These are phyloP conservation scores for Morelia viridis DNA, from an alignment of 2,797 vertebrate species.

Conservation along the genomic window DNA sequence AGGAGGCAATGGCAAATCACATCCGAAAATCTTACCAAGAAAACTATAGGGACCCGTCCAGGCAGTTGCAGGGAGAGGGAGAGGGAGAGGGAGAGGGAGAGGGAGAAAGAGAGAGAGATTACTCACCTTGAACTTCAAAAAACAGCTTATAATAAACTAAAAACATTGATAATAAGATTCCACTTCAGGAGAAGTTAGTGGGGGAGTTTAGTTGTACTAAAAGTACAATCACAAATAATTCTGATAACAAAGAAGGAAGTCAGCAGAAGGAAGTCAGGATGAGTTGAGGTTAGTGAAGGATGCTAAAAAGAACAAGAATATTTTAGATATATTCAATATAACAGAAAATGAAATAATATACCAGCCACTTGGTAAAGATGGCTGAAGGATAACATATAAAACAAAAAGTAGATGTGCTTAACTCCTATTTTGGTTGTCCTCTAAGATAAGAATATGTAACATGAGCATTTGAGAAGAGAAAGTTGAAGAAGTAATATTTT, in stretches of 20 bases:
- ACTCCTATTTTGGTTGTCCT: neutral
- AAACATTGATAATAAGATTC: neutral
- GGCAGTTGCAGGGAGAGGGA: neutral
- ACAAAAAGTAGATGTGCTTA: neutral
- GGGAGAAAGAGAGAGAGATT: neutral
- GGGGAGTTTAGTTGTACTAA: neutral
- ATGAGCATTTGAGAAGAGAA: neutral
- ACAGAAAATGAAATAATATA: neutral
- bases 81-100: neutral
- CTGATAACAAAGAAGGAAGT: neutral
- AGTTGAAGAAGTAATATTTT: neutral
- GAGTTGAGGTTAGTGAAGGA: neutral
- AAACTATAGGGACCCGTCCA: neutral
- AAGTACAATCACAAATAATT: neutral
- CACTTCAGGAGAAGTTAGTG: neutral
- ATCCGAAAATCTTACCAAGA: neutral
- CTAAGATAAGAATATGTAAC: neutral
- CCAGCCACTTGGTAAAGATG: neutral
- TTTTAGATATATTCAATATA: neutral
- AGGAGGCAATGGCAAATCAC: neutral
- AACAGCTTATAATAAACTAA: neutral
- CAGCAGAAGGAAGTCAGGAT: neutral
- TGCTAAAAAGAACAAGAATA: neutral
- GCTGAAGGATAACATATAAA: neutral
- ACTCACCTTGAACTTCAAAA: neutral